Evolutionary conservation across 2,797 vertebrate genomes (phyloP).

Genomic region (Furcifer pardalis): DNA sequence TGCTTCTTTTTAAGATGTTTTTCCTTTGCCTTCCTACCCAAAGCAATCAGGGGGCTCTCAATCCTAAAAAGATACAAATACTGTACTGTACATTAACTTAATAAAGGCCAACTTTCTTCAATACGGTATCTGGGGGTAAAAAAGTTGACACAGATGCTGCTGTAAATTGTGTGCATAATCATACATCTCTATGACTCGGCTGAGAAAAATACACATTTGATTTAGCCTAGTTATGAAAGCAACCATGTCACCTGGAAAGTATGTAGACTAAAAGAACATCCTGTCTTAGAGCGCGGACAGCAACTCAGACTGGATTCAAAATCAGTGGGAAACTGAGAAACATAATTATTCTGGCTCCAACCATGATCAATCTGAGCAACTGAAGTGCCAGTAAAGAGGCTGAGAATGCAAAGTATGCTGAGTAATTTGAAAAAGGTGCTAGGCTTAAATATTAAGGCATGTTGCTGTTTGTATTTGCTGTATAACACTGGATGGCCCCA

Average conservation of each 20-base stretch:
- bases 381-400: constrained; percentile 57
- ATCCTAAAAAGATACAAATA: constrained; percentile 2
- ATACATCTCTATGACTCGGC: constrained; percentile 43
- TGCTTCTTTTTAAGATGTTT: background rate
- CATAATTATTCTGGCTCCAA: constrained; percentile 72
- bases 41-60: constrained; percentile 6
- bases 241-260: constrained; percentile 71
- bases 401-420: constrained; percentile 65
- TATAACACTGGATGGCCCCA: constrained; percentile 24
- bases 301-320: constrained; percentile 66
- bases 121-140: constrained; percentile 38
- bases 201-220: constrained; percentile 56
- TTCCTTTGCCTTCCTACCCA: background rate
- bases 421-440: constrained; percentile 67
- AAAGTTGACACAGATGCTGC: background rate
- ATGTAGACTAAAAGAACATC: constrained; percentile 64
- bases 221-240: constrained; percentile 61
- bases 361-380: constrained; percentile 67
- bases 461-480: constrained; percentile 34
- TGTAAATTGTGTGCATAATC: constrained; percentile 34
- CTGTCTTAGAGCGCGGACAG: constrained; percentile 13
- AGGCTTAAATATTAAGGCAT: constrained; percentile 32
- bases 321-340: constrained; percentile 68
- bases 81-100: constrained; percentile 28
- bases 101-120: constrained; percentile 20